Conservation (phyloP, 2,797 vertebrate genomes). For the Micromesistius poutassou region DNA sequence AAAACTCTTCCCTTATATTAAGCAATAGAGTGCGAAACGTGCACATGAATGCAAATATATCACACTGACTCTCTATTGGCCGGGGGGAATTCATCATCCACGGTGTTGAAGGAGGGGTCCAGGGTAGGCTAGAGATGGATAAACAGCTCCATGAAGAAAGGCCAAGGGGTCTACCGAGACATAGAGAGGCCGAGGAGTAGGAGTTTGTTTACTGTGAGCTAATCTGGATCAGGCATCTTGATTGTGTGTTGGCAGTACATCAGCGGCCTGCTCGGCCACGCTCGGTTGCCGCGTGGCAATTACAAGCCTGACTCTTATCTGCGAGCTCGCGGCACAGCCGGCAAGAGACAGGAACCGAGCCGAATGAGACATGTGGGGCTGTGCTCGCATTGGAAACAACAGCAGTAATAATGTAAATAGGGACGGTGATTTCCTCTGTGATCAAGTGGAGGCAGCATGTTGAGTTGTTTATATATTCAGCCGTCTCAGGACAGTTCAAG, state of each 20-base stretch:
- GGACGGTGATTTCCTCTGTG: not conserved
- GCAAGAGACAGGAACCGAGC: not conserved
- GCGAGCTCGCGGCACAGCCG: conserved; percentile 45
- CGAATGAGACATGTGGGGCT: not conserved
- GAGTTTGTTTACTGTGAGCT: conserved; percentile 65
- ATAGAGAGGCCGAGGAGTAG: conserved; percentile 10
- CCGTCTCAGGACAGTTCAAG: not conserved
- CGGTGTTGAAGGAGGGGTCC: not conserved
- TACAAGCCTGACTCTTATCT: conserved; percentile 56
- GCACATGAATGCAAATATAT: not conserved
- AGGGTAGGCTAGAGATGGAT: not conserved
- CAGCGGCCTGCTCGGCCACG: conserved; percentile 54
- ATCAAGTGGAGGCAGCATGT: not conserved
- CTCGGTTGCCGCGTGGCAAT: conserved; percentile 35
- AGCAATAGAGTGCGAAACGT: not conserved
- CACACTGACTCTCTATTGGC: not conserved
- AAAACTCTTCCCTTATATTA: not conserved
- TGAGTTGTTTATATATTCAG: not conserved
- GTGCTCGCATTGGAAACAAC: conserved; percentile 30
- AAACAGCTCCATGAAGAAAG: not conserved
- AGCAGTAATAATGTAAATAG: not conserved
- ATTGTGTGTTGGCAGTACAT: conserved; percentile 66
- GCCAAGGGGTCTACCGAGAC: not conserved
- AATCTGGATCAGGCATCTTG: conserved; percentile 70
- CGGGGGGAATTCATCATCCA: not conserved